These are phyloP conservation scores for Phalacrocorax aristotelis DNA, from an alignment of 2,113 vertebrate genomes.

Conservation along the genomic window DNA sequence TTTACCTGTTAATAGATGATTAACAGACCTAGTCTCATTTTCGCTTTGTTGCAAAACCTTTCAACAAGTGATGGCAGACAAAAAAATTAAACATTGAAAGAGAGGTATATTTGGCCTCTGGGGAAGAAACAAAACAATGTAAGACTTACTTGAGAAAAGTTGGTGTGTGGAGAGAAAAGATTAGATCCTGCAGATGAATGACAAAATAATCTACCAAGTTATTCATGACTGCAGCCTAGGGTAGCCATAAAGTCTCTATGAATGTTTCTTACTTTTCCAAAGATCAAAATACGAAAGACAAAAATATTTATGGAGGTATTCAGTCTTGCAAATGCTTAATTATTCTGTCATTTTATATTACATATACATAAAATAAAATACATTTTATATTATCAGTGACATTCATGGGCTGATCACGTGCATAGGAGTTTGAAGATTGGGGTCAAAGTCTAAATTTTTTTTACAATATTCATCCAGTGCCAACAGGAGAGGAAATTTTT, in stretches of 20 bases:
- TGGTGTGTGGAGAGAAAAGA: neutral
- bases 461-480: neutral
- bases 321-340: neutral
- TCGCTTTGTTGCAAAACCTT: neutral
- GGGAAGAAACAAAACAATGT: neutral
- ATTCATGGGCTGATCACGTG: neutral
- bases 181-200: neutral
- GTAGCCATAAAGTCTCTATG: neutral
- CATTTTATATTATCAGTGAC: neutral
- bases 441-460: neutral
- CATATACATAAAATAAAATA: neutral
- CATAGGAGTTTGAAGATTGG: neutral
- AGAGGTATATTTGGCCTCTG: neutral
- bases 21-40: neutral
- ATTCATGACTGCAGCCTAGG: neutral
- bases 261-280: neutral
- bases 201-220: neutral
- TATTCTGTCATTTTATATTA: neutral
- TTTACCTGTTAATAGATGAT: neutral
- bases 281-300: neutral
- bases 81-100: neutral
- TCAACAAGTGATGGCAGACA: neutral
- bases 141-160: neutral
- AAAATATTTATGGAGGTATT: neutral
- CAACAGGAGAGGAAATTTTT: neutral